phyloP scores from a whole-genome alignment of 2,888 invertebrate species.

The Tillus elongatus region DNA sequence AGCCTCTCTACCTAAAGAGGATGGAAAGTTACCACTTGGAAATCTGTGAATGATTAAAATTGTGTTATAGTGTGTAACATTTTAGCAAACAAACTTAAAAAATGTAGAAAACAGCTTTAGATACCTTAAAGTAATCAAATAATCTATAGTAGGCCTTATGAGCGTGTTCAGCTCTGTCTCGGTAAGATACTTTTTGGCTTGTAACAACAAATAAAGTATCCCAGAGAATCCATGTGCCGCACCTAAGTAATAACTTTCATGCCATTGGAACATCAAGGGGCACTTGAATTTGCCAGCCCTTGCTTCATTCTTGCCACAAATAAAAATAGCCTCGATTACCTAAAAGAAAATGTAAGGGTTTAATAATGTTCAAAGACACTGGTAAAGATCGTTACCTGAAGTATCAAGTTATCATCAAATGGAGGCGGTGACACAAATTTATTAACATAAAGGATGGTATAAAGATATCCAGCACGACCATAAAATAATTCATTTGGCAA shows the following conservation, averaged over 20 bases:
- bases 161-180: slow-evolving; percentile 48
- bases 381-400: too few relatives aligned
- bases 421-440: slow-evolving; percentile 51
- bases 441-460: slow-evolving; percentile 65
- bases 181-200: slow-evolving; percentile 54
- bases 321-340: slow-evolving; percentile 54
- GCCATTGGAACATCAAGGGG: slow-evolving; percentile 80
- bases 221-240: slow-evolving; percentile 86
- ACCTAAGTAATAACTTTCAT: slow-evolving; percentile 75
- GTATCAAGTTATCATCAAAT: slow-evolving; percentile 51
- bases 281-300: slow-evolving; percentile 45
- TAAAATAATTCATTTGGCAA: slow-evolving; percentile 76
- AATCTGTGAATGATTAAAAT: slow-evolving; percentile 34
- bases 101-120: too few relatives aligned
- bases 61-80: background rate
- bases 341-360: too few relatives aligned
- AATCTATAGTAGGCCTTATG: slow-evolving; percentile 57
- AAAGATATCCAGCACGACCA: slow-evolving; percentile 77
- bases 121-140: slow-evolving; percentile 47
- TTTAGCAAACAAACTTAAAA: too few relatives aligned
- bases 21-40: slow-evolving; percentile 65
- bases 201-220: slow-evolving; percentile 72
- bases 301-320: slow-evolving; percentile 56
- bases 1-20: slow-evolving; percentile 57
- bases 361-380: too few relatives aligned